Conservation (phyloP, 2,888 invertebrate genomes). For the Timandra comae region DNA sequence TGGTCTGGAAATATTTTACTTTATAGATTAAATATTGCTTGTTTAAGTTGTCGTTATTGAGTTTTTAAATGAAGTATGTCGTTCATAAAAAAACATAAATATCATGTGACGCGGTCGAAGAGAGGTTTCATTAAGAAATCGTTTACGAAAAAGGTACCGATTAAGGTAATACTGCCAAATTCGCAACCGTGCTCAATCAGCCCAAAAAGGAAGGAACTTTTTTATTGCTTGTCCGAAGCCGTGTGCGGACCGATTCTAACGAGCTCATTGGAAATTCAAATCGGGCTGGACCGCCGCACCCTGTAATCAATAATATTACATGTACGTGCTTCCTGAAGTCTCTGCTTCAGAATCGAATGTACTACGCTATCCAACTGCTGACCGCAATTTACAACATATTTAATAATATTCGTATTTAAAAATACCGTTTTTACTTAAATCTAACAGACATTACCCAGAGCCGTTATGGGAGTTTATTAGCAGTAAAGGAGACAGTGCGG, state of each 20-base stretch:
- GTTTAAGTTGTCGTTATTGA: too few species aligned
- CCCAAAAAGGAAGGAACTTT: conserved; percentile 57
- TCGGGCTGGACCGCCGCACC: conserved; percentile 61
- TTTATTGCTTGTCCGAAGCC: conserved; percentile 52
- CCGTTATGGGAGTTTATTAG: conserved; percentile 2
- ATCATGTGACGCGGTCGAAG: conserved; percentile 2
- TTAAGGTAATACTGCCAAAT: conserved; percentile 42
- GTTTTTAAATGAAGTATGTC: conserved; percentile 1
- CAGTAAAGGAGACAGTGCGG: conserved; percentile 2
- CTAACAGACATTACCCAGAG: not conserved
- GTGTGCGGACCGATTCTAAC: conserved; percentile 61
- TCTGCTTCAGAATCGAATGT: conserved; percentile 33
- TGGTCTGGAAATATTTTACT: too few species aligned
- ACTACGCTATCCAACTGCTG: conserved; percentile 27
- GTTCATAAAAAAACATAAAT: too few species aligned
- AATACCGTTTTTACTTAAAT: too few species aligned
- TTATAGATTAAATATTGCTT: too few species aligned
- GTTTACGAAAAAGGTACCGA: conserved; percentile 36
- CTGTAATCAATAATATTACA: conserved; percentile 75
- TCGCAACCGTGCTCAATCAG: conserved; percentile 50
- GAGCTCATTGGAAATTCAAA: conserved; percentile 77
- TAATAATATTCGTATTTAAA: too few species aligned
- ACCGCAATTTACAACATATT: conserved; percentile 18
- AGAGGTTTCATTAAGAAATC: conserved; percentile 24
- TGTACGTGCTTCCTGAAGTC: conserved; percentile 68